Evolutionary conservation across 1,140 invertebrate species (phyloP).

Genomic region (Phenacoccus solenopsis): DNA sequence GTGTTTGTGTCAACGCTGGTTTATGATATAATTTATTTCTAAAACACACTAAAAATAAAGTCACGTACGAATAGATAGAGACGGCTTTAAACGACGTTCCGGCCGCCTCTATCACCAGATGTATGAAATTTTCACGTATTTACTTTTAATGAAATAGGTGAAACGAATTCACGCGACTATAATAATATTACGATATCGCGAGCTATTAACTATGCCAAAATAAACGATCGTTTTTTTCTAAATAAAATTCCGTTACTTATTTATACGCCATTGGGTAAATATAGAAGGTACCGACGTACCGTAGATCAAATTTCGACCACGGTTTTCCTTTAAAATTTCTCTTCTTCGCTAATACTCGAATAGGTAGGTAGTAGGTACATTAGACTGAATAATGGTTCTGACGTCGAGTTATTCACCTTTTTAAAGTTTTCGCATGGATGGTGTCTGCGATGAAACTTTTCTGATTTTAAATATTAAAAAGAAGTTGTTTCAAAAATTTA

Average conservation of each 20-base stretch:
- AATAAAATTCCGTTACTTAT: not conserved
- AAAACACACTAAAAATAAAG: conserved; percentile 3
- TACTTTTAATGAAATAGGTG: not conserved
- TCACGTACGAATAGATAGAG: not conserved
- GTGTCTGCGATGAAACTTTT: too few species aligned
- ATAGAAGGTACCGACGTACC: too few species aligned
- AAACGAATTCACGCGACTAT: not conserved
- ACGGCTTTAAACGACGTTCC: not conserved
- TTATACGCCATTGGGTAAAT: not conserved
- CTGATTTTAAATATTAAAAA: too few species aligned
- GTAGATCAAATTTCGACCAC: too few species aligned
- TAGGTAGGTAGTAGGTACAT: too few species aligned
- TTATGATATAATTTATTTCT: conserved; percentile 1
- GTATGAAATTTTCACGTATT: not conserved
- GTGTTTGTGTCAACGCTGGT: not conserved
- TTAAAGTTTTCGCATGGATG: too few species aligned
- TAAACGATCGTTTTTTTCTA: not conserved
- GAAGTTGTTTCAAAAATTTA: too few species aligned
- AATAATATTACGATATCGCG: not conserved
- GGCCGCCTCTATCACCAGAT: not conserved
- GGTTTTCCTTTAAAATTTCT: too few species aligned
- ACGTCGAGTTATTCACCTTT: too few species aligned
- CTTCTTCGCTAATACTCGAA: too few species aligned
- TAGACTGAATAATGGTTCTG: too few species aligned
- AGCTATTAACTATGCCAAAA: not conserved